phyloP scores from a whole-genome alignment of 2,888 invertebrate species.

The Tholera decimalis region DNA sequence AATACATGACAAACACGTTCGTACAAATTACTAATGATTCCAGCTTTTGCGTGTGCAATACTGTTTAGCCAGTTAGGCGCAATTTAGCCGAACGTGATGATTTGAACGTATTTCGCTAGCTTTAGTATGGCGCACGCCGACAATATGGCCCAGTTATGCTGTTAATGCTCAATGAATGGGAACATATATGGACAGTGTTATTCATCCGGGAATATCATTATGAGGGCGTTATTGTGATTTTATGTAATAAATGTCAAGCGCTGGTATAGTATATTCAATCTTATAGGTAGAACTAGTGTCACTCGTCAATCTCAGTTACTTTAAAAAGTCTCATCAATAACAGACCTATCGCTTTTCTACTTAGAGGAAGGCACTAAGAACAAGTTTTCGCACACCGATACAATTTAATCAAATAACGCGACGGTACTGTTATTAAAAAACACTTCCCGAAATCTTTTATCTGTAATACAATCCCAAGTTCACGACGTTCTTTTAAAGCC shows the following conservation, averaged over 20 bases:
- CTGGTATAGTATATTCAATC: background rate
- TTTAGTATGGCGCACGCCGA: conserved; percentile 27
- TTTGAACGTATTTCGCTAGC: conserved; percentile 47
- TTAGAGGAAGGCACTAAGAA: background rate
- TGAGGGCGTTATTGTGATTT: conserved; percentile 35
- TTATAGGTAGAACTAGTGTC: background rate
- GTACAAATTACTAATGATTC: conserved; percentile 53
- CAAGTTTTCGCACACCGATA: background rate
- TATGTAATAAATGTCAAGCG: conserved; percentile 12
- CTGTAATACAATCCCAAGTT: conserved; percentile 46
- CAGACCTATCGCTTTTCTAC: background rate
- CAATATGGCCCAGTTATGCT: conserved; percentile 37
- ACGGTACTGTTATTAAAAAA: conserved; percentile 36
- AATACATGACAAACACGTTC: conserved; percentile 15
- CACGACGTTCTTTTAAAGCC: conserved; percentile 45
- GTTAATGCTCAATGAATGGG: conserved; percentile 46
- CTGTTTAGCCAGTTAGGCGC: conserved; percentile 42
- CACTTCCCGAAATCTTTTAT: conserved; percentile 41
- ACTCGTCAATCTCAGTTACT: background rate
- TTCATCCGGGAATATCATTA: conserved; percentile 57
- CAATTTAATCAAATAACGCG: background rate
- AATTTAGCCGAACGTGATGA: conserved; percentile 56
- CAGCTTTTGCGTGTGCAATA: conserved; percentile 42
- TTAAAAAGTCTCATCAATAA: too few relatives aligned
- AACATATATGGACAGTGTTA: conserved; percentile 38